A percentile compares a stretch with the other conserved stretches of the same genome.
phyloP scores from a whole-genome alignment of 2,113 vertebrate genomes.

The Stictonetta naevosa region DNA sequence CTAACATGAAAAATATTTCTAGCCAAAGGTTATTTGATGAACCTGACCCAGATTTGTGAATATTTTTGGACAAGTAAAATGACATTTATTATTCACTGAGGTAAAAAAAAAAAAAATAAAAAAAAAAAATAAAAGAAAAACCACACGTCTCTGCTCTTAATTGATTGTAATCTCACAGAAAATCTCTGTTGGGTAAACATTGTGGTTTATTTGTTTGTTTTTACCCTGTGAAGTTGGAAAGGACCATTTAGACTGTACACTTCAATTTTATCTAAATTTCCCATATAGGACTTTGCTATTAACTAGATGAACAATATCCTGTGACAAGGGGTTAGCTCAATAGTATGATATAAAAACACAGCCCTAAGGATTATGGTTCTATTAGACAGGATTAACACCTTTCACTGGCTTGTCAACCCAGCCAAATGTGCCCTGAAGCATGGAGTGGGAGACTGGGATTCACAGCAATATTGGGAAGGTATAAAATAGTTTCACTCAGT shows the following conservation, averaged over 20 bases:
- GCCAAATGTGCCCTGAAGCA: constrained; percentile 63
- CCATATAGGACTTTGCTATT: constrained; percentile 51
- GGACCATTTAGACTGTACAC: background rate
- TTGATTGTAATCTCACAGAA: constrained; percentile 4
- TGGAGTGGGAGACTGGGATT: background rate
- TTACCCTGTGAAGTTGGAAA: constrained; percentile 1
- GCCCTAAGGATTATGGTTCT: constrained; percentile 40
- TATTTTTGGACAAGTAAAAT: constrained; percentile 42
- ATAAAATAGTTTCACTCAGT: background rate
- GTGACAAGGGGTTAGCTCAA: constrained; percentile 49
- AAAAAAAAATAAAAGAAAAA: background rate
- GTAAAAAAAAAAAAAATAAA: background rate
- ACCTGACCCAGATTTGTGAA: constrained; percentile 31
- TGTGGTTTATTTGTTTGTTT: background rate
- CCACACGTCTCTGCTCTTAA: background rate
- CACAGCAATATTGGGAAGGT: constrained; percentile 23
- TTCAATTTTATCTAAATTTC: constrained; percentile 42
- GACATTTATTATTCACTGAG: background rate
- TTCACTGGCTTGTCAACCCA: constrained; percentile 56
- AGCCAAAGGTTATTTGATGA: constrained; percentile 50
- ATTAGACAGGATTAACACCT: constrained; percentile 67
- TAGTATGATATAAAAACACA: constrained; percentile 36
- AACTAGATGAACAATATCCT: constrained; percentile 51
- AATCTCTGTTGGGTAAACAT: constrained; percentile 14
- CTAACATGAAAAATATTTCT: constrained; percentile 28